Base-by-base conservation (phyloP, 1,140 invertebrate species). In the Frieseomelitta varia region DNA sequence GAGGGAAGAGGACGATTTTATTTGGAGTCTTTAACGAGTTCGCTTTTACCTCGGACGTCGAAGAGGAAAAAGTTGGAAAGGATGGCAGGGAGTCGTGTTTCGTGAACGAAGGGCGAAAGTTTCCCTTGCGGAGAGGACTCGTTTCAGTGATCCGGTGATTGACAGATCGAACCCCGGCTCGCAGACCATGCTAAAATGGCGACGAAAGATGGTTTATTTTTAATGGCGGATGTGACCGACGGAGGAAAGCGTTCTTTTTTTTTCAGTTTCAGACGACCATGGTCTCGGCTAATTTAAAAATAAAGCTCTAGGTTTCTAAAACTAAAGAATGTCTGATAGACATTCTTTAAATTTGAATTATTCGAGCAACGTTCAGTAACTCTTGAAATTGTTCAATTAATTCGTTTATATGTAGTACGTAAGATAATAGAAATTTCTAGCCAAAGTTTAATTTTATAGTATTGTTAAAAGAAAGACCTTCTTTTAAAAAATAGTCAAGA, bases 191-290 rank as follows among this genome's bases (percentile, higher is more conserved):
- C 82, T 91, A 93, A 93, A 93, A 94, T 93, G 93, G 92, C 92
- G 92, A 90, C 91, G 91, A 92, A 90, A 85, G 93, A 93, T 91
- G 91, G 87, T 93, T 93, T 92, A 93, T 92, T 93, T 93, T 91
- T 93, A 92, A 93, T 92, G 89, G 87, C 90, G 83, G 88, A 87
- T 84, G 53, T 51, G 61, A 6, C 12, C 15, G 8, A 17, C 39
- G 24, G 47, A 19, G 56, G 27, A 53, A n/a, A 30, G 27, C 39
- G 11, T 79, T 58, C 21, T 79, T 73, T 39, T 58, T n/a, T 79
- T 73, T 39, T 39, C 55, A 58, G 17, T 8, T 17, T 10, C n/a
- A n/a, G 6, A 1, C 11, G 10, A 51, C 34, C 12, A 0, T 30
- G 21, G 11, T 47, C 27, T 58, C n/a, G 11, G 2, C 27, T 14